Evolutionary conservation across 2,113 vertebrate genomes (phyloP).

Genomic region (Todiramphus saurophagus): DNA sequence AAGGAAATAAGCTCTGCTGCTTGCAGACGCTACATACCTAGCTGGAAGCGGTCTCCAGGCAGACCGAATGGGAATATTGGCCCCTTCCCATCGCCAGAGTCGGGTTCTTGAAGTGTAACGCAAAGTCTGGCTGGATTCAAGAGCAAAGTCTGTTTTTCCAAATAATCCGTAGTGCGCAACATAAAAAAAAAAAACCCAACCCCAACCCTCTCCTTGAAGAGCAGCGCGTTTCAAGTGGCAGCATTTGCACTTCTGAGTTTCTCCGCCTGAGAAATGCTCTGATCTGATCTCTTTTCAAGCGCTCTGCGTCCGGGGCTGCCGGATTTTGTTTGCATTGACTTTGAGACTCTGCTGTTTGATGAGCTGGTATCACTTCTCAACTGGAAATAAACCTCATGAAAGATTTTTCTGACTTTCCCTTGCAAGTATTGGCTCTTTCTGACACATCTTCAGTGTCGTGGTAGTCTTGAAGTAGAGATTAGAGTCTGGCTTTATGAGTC

Average conservation of each 20-base stretch:
- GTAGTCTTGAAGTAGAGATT: conserved; percentile 3
- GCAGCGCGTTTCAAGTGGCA: fast-evolving
- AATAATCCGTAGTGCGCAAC: neutral
- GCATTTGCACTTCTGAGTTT: neutral
- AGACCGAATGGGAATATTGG: neutral
- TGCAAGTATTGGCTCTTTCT: neutral
- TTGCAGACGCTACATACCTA: neutral
- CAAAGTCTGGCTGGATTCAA: conserved; percentile 4
- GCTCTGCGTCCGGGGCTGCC: neutral
- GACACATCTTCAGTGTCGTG: fast-evolving
- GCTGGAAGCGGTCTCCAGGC: neutral
- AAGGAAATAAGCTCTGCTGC: conserved; percentile 19
- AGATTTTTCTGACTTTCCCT: neutral
- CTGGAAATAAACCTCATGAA: neutral
- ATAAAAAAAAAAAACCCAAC: neutral
- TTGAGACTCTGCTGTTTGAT: neutral
- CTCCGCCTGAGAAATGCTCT: neutral
- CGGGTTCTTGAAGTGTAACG: neutral
- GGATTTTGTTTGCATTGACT: neutral
- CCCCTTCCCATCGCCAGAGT: neutral
- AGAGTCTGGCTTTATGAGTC: neutral
- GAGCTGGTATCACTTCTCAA: neutral
- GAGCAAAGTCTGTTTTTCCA: neutral
- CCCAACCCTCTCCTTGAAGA: neutral
- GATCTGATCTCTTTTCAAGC: neutral